phyloP scores from a whole-genome alignment of 1,140 invertebrate species.

The Lerema accius region DNA sequence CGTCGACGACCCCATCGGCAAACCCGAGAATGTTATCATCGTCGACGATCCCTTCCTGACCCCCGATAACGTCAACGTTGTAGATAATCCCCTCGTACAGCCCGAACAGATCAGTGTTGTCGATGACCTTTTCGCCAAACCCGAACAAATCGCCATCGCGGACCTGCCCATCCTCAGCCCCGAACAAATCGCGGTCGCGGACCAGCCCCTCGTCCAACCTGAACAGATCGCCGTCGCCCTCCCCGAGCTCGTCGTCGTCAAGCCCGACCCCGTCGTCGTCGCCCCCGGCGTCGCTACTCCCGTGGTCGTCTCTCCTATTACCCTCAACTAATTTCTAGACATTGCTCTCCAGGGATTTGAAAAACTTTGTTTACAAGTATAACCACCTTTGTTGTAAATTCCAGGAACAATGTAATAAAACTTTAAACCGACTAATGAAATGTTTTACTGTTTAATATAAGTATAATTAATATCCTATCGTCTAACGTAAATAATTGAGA shows the following conservation, averaged over 20 bases:
- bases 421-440: neutral
- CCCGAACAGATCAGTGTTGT: no score
- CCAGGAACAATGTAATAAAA: neutral
- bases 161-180: neutral
- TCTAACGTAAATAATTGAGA: no score
- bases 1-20: no score
- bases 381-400: neutral
- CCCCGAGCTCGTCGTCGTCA: slow-evolving; percentile 36
- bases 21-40: no score
- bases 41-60: no score
- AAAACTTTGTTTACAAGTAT: neutral
- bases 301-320: neutral
- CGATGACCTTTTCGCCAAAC: no score
- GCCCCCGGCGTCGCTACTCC: neutral
- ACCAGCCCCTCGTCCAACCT: slow-evolving; percentile 4
- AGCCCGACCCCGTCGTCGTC: slow-evolving; percentile 9
- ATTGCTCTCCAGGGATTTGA: neutral
- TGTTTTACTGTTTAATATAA: no score
- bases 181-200: slow-evolving; percentile 17
- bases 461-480: no score
- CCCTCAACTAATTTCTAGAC: neutral
- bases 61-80: no score
- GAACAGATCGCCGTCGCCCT: neutral
- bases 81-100: no score
- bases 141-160: neutral